Conservation (phyloP, 2,797 vertebrate species). For the Darevskia mixta region DNA sequence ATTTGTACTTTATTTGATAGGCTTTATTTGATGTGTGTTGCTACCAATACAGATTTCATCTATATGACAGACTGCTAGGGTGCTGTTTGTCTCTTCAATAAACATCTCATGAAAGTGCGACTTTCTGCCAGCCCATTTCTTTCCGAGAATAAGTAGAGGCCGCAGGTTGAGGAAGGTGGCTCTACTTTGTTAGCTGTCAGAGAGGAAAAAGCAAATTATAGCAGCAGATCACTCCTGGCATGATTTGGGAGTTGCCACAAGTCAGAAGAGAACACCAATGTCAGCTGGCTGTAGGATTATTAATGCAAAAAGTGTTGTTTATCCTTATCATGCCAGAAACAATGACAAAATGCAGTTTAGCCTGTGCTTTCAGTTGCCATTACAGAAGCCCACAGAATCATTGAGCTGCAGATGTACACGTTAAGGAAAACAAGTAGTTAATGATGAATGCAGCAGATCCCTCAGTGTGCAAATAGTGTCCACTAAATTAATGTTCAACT, state of each 20-base stretch:
- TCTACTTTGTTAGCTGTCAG: neutral
- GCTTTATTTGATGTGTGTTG: neutral
- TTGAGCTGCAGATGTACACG: neutral
- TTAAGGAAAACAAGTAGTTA: constrained; percentile 67
- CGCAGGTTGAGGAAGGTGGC: too few species aligned
- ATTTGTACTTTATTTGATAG: neutral
- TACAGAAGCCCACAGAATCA: neutral
- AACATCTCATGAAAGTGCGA: neutral
- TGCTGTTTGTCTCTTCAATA: neutral
- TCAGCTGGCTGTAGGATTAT: neutral
- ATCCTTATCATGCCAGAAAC: neutral
- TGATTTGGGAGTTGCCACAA: neutral
- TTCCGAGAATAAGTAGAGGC: too few species aligned
- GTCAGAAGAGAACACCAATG: neutral
- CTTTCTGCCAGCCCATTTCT: too few species aligned
- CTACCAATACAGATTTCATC: neutral
- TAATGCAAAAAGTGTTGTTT: constrained; percentile 15
- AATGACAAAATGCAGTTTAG: neutral
- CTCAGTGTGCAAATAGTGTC: constrained; percentile 62
- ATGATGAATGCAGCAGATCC: constrained; percentile 58
- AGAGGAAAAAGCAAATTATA: neutral
- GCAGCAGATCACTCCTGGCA: too few species aligned
- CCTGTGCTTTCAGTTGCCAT: neutral
- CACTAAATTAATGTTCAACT: constrained; percentile 76
- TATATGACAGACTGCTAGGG: too few species aligned